Percentiles rank a stretch among this genome's conserved stretches.
Conservation (phyloP, 2,888 invertebrate genomes). For the Oscheius sp. region DNA sequence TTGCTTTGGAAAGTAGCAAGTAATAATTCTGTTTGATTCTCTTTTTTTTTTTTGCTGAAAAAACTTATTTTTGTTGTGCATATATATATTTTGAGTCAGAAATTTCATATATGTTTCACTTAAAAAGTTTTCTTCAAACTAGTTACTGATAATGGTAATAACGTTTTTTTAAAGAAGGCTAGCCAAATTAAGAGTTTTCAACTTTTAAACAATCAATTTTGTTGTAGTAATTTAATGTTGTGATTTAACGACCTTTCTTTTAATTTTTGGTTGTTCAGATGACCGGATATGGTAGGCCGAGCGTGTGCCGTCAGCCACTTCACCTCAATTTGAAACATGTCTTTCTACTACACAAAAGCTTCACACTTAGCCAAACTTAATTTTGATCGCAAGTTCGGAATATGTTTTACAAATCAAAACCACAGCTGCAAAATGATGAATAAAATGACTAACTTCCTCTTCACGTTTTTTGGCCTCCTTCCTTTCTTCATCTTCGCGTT, state of each 20-base stretch:
- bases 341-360: background rate
- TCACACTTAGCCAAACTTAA: background rate
- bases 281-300: background rate
- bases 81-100: no score
- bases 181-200: no score
- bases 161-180: background rate
- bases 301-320: slow-evolving; percentile 15
- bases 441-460: background rate
- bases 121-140: slow-evolving; percentile 54
- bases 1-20: no score
- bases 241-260: no score
- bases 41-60: slow-evolving; percentile 52
- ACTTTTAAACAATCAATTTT: no score
- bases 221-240: no score
- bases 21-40: slow-evolving; percentile 39
- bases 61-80: no score
- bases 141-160: slow-evolving; percentile 17
- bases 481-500: slow-evolving; percentile 37
- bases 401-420: background rate
- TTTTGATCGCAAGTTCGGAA: no score
- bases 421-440: no score
- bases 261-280: background rate
- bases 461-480: slow-evolving; percentile 36
- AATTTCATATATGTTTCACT: no score
- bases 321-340: slow-evolving; percentile 30